A percentile compares a stretch with the other conserved stretches of the same genome.
Evolutionary conservation across 2,113 vertebrate genomes (phyloP).

Genomic region (Circaetus gallicus): DNA sequence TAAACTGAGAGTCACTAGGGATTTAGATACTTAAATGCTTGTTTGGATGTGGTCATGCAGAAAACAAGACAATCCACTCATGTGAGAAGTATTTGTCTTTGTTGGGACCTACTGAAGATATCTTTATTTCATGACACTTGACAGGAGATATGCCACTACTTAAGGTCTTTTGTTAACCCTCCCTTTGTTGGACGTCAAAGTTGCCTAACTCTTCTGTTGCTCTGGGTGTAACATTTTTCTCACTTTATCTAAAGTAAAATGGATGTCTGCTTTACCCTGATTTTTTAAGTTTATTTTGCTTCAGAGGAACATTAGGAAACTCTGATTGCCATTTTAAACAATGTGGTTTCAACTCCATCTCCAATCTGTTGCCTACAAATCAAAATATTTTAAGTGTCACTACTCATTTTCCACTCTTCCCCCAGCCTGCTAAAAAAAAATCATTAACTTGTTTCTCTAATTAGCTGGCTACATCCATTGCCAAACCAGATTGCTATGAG

Average conservation of each 20-base stretch:
- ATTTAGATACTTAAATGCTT: not conserved
- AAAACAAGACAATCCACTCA: not conserved
- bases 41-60: not conserved
- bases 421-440: not conserved
- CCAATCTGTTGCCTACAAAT: not conserved
- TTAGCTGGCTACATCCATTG: slow-evolving; percentile 15
- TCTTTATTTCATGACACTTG: not conserved
- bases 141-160: not conserved
- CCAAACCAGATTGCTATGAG: slow-evolving; percentile 23
- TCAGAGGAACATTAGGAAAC: not conserved
- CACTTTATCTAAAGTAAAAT: not conserved
- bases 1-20: not conserved
- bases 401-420: not conserved
- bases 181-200: not conserved
- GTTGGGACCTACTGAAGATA: not conserved
- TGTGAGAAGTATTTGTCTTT: not conserved
- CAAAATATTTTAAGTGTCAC: not conserved
- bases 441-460: slow-evolving; percentile 25
- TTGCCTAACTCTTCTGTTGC: not conserved
- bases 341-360: not conserved
- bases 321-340: not conserved
- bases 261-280: not conserved
- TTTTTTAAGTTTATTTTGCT: not conserved
- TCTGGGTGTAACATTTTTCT: not conserved
- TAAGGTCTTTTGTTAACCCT: not conserved